Percentiles rank a stretch among this genome's conserved stretches.
Evolutionary conservation across 2,888 invertebrate species (phyloP).

Genomic region (Dione juno): DNA sequence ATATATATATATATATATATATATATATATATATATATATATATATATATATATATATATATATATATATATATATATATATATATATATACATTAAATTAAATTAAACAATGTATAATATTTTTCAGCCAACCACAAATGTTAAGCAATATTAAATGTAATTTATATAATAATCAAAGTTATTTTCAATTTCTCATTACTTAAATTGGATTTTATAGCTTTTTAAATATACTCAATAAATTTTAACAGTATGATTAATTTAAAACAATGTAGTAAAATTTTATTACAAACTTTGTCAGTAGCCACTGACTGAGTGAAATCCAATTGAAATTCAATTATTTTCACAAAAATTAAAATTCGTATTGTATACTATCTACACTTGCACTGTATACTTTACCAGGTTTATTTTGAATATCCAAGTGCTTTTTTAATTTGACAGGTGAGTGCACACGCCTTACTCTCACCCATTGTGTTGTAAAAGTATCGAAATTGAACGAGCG

Average conservation of each 20-base stretch:
- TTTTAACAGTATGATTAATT: conserved; percentile 24
- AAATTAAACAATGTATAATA: background rate
- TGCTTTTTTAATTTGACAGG: conserved; percentile 82
- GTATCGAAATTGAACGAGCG: conserved; percentile 81
- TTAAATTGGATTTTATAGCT: background rate
- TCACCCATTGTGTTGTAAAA: conserved; percentile 79
- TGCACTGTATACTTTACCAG: conserved; percentile 47
- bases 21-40: too few relatives aligned
- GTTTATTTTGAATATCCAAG: conserved; percentile 71
- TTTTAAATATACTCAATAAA: conserved; percentile 1
- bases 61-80: too few relatives aligned
- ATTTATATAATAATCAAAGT: background rate
- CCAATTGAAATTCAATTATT: conserved; percentile 49
- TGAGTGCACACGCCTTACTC: conserved; percentile 80
- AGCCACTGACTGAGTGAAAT: conserved; percentile 42
- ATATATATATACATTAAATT: too few relatives aligned
- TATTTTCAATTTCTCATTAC: conserved; percentile 10
- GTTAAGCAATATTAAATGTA: background rate
- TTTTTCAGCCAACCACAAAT: background rate
- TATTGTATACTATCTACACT: conserved; percentile 44
- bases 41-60: too few relatives aligned
- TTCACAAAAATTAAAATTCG: conserved; percentile 49
- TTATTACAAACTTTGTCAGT: conserved; percentile 39
- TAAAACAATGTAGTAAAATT: conserved; percentile 33
- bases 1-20: too few relatives aligned